Conservation (phyloP, 1,140 invertebrate genomes). For the Neodiprion virginianus region DNA sequence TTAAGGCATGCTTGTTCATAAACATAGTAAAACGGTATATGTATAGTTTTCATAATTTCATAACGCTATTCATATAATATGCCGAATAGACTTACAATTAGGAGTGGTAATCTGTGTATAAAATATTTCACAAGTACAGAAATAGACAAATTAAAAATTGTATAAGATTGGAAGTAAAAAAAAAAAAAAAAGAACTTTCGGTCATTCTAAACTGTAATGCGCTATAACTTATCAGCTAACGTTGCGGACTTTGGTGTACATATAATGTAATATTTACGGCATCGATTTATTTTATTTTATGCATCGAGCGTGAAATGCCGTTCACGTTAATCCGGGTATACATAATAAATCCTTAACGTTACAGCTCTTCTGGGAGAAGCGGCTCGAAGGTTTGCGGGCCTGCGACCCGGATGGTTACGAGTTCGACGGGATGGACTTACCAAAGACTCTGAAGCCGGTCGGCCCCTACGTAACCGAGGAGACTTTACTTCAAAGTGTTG, state of each 20-base stretch:
- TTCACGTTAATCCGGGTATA: not conserved
- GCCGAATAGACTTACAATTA: too few species aligned
- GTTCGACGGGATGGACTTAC: constrained; percentile 83
- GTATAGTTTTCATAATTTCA: too few species aligned
- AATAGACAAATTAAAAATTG: too few species aligned
- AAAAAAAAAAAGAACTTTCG: too few species aligned
- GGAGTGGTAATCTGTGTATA: not conserved
- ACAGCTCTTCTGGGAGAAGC: constrained; percentile 96
- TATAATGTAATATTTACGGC: too few species aligned
- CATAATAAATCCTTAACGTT: constrained; percentile 29
- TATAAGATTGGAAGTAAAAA: too few species aligned
- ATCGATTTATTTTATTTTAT: not conserved
- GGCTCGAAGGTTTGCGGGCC: constrained; percentile 89
- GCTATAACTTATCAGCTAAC: too few species aligned
- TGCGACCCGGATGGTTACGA: constrained; percentile 84
- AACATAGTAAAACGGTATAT: not conserved
- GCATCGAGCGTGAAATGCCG: not conserved
- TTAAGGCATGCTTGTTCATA: not conserved
- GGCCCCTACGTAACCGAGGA: constrained; percentile 92
- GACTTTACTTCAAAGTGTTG: constrained; percentile 89
- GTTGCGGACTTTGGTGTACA: too few species aligned
- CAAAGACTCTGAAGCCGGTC: constrained; percentile 86
- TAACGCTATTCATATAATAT: too few species aligned
- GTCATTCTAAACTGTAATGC: too few species aligned
- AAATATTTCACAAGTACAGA: too few species aligned